These are phyloP conservation scores for Strigops habroptila DNA, from an alignment of 2,113 vertebrate species.

Conservation along the genomic window DNA sequence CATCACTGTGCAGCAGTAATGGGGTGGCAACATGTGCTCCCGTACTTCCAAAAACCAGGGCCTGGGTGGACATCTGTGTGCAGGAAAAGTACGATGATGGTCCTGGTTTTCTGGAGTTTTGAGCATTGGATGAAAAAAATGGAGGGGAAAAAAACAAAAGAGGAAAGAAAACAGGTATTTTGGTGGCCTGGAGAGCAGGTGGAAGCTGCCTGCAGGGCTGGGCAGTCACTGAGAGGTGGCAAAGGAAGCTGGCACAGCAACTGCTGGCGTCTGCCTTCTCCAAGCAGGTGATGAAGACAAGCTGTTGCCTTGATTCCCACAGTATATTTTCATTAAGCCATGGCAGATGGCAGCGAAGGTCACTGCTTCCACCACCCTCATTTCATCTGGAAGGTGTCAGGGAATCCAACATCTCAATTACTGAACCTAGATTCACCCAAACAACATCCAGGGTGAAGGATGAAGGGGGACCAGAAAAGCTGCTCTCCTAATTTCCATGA, in stretches of 20 bases:
- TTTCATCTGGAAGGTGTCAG: neutral
- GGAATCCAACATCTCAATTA: constrained; percentile 36
- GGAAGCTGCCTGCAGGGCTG: constrained; percentile 7
- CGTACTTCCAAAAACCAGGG: neutral
- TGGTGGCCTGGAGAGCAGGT: neutral
- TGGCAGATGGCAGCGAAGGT: constrained; percentile 56
- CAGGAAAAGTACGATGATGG: accelerated
- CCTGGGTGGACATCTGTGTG: neutral
- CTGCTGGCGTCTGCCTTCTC: neutral
- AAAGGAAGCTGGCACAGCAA: constrained; percentile 20
- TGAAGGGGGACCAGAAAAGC: neutral
- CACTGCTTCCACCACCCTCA: constrained; percentile 4
- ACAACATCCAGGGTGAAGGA: neutral
- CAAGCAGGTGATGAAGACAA: constrained; percentile 33
- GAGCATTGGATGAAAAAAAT: neutral
- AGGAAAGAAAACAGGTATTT: neutral
- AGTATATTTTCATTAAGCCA: constrained; percentile 45
- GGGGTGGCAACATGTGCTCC: neutral
- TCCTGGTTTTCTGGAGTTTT: neutral
- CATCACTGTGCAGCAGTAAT: accelerated
- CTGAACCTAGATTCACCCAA: neutral
- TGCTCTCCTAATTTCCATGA: neutral
- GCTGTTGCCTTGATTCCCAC: constrained; percentile 42
- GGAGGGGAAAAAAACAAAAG: accelerated
- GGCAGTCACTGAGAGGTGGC: neutral